Percentiles rank a stretch among this genome's conserved stretches.
These are phyloP conservation scores for Octopus bimaculoides DNA, from an alignment of 1,140 invertebrate species.

Conservation along the genomic window DNA sequence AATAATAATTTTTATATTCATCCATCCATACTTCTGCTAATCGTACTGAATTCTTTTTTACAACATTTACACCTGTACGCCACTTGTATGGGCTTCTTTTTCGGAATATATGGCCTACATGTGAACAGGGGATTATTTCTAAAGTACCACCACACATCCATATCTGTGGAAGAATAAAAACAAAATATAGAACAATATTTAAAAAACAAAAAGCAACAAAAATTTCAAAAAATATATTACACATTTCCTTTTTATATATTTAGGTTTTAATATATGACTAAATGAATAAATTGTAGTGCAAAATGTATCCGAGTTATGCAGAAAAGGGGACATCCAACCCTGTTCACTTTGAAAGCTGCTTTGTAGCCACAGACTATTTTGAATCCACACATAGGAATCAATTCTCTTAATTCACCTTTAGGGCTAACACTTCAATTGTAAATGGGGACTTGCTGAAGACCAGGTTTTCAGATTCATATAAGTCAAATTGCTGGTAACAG, in stretches of 20 bases:
- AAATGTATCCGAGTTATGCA: too few relatives aligned
- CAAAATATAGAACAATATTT: background rate
- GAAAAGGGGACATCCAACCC: too few relatives aligned
- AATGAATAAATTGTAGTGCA: slow-evolving; percentile 8
- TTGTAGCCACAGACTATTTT: too few relatives aligned
- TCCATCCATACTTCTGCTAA: slow-evolving; percentile 72
- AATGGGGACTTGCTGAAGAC: too few relatives aligned
- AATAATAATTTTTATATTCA: slow-evolving; percentile 80
- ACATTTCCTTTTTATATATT: background rate
- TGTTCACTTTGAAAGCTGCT: too few relatives aligned
- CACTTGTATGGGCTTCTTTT: slow-evolving; percentile 54
- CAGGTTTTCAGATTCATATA: too few relatives aligned
- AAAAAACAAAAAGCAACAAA: slow-evolving; percentile 15
- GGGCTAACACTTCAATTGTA: too few relatives aligned
- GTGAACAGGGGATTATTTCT: slow-evolving; percentile 93
- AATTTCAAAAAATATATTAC: slow-evolving; percentile 7
- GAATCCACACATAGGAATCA: too few relatives aligned
- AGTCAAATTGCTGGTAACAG: too few relatives aligned
- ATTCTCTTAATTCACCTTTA: too few relatives aligned
- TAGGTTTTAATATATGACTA: slow-evolving; percentile 6
- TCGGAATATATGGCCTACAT: slow-evolving; percentile 95
- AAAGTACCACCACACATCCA: slow-evolving; percentile 97
- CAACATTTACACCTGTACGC: slow-evolving; percentile 52
- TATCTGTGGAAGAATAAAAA: slow-evolving; percentile 62
- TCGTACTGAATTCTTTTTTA: slow-evolving; percentile 60